Base-by-base conservation (phyloP, 2,797 vertebrate genomes). In the Rhynchonycteris naso region DNA sequence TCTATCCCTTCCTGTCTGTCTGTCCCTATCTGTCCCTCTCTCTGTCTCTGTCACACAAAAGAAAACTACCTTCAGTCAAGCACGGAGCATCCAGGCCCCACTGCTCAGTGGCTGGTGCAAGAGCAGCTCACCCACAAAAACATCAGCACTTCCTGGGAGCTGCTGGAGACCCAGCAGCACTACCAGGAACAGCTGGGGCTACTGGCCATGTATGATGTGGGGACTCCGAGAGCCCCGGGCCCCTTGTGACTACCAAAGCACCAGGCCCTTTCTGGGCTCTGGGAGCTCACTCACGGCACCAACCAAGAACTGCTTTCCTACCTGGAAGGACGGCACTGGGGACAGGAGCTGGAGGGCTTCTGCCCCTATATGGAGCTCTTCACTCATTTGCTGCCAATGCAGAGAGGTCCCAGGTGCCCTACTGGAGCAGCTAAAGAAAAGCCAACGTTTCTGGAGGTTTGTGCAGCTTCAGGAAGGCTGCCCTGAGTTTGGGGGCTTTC, bases 171-270 rank as follows among this genome's bases (percentile, higher is more conserved):
- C 0, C 99, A 99, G 79, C 98, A 98, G 91, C 96, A 35, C 68
- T 99, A 99, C 97, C 98, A 99, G 26, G 98, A 99, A 21, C 99
- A 99, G 90, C 98, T 99, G 97, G 98, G 99, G 95, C 98, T 99
- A 74, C 98, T 99, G 94, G 97, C 98, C 96, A 99, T 98, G 86
- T 99, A 99, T 96, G 99, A 99, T 97, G 98, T 99, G 98, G 98
- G 98, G 91, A 99, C 99, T 98, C 97, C 99, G 98, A 99, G 99
- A 97, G 99, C 99, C 98, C 99, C 99, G 98, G 99, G 98, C 94
- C 99, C 98, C 0, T 97, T 99, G 96, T 98, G 97, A 97, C 98
- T 98, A 88, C 98, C 98, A 80, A 98, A 99, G 88, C 98, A 98
- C 97, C 99, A 99, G 95, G 98, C 96, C 87, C 98, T 99, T 97